Percentiles rank a stretch among this genome's conserved stretches.
Evolutionary conservation across 2,113 vertebrate genomes (phyloP).

Genomic region (Telmatochromis brichardi): DNA sequence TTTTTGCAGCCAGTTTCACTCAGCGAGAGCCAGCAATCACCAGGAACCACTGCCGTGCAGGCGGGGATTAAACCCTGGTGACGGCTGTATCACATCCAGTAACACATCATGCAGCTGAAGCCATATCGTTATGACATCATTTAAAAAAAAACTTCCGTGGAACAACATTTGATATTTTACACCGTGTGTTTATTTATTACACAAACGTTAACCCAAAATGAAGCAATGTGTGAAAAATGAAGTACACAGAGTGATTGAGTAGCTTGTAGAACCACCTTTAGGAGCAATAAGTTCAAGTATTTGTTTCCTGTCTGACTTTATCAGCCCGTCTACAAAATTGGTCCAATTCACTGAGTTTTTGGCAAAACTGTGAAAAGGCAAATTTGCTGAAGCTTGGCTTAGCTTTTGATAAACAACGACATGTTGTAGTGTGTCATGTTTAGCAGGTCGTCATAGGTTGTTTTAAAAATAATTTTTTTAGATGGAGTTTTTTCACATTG

Average conservation of each 20-base stretch:
- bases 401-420: too few species aligned
- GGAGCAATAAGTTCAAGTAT: not conserved
- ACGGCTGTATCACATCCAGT: not conserved
- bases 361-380: not conserved
- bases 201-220: not conserved
- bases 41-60: not conserved
- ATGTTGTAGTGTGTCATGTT: not conserved
- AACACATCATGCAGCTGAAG: not conserved
- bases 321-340: rapidly evolving
- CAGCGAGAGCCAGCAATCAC: rapidly evolving
- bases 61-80: not conserved
- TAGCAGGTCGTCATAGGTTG: not conserved
- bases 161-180: not conserved
- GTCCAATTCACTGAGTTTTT: not conserved
- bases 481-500: rapidly evolving
- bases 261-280: not conserved
- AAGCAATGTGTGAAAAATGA: not conserved
- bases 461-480: not conserved
- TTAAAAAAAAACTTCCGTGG: rapidly evolving
- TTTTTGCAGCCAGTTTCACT: not conserved
- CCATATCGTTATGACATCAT: not conserved
- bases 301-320: not conserved
- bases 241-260: not conserved
- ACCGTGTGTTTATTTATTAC: not conserved
- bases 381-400: too few species aligned